Percentiles rank a stretch among this genome's conserved stretches.
Evolutionary conservation across 2,113 vertebrate genomes (phyloP).

Genomic region (Callionymus lyra): DNA sequence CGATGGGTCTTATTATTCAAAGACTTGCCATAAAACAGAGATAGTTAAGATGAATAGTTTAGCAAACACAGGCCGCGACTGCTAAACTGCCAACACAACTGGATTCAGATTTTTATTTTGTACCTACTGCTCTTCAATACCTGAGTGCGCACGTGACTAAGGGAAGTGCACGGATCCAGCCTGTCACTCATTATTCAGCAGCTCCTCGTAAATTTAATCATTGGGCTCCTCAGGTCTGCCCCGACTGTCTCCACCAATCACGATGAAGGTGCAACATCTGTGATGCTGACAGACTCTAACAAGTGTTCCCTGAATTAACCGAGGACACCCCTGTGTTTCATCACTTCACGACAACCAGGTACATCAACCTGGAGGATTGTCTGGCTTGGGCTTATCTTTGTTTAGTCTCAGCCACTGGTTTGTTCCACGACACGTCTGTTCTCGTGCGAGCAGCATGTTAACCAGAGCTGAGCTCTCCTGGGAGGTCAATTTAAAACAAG

Average conservation of each 20-base stretch:
- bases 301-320: too few species aligned
- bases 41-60: too few species aligned
- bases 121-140: too few species aligned
- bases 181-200: constrained; percentile 12
- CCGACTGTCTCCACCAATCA: too few species aligned
- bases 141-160: constrained; percentile 6
- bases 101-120: too few species aligned
- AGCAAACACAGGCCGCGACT: too few species aligned
- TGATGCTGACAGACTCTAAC: too few species aligned
- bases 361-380: neutral
- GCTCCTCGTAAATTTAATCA: constrained; percentile 14
- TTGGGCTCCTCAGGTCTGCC: constrained; percentile 4
- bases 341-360: neutral
- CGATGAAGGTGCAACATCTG: too few species aligned
- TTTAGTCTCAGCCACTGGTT: constrained; percentile 5
- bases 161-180: constrained; percentile 2
- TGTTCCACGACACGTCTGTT: constrained; percentile 8
- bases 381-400: neutral
- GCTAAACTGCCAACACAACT: too few species aligned
- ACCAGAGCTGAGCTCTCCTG: constrained; percentile 9
- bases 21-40: too few species aligned
- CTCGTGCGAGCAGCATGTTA: constrained; percentile 8
- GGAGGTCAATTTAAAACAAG: constrained; percentile 8
- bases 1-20: too few species aligned
- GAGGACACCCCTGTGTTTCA: too few species aligned